Conservation (phyloP, 2,888 invertebrate genomes). For the Zeuzera pyrina region DNA sequence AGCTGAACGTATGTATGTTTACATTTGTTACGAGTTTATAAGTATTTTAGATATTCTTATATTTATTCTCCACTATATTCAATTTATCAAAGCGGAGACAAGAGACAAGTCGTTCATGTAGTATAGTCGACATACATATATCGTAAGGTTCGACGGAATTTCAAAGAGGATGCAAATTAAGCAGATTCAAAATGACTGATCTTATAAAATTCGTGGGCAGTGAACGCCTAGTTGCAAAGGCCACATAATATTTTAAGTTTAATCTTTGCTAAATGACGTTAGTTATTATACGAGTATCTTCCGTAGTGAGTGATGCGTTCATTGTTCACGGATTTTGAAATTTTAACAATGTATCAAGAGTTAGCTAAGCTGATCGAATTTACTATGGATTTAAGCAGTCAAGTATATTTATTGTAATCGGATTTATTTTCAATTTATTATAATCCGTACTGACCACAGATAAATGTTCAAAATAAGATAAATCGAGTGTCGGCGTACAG, state of each 20-base stretch:
- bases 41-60: slow-evolving; percentile 82
- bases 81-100: slow-evolving; percentile 45
- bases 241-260: too few species aligned
- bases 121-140: slow-evolving; percentile 28
- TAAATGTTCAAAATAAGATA: slow-evolving; percentile 52
- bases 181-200: slow-evolving; percentile 49
- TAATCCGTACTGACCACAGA: slow-evolving; percentile 48
- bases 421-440: slow-evolving; percentile 47
- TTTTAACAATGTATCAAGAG: slow-evolving; percentile 39
- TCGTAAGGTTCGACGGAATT: slow-evolving; percentile 22
- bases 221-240: slow-evolving; percentile 32
- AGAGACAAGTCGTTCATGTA: slow-evolving; percentile 30
- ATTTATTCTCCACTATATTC: slow-evolving; percentile 75
- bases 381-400: slow-evolving; percentile 70
- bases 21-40: slow-evolving; percentile 74
- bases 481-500: slow-evolving; percentile 47
- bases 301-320: slow-evolving; percentile 24
- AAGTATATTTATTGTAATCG: slow-evolving; percentile 54
- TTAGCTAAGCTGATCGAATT: slow-evolving; percentile 70
- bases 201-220: slow-evolving; percentile 40
- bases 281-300: too few species aligned
- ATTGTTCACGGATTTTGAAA: slow-evolving; percentile 35
- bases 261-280: too few species aligned
- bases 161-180: slow-evolving; percentile 8
- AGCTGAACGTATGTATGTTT: slow-evolving; percentile 67